Conservation (phyloP, 1,140 invertebrate genomes). For the Scaptomyza pallida region DNA sequence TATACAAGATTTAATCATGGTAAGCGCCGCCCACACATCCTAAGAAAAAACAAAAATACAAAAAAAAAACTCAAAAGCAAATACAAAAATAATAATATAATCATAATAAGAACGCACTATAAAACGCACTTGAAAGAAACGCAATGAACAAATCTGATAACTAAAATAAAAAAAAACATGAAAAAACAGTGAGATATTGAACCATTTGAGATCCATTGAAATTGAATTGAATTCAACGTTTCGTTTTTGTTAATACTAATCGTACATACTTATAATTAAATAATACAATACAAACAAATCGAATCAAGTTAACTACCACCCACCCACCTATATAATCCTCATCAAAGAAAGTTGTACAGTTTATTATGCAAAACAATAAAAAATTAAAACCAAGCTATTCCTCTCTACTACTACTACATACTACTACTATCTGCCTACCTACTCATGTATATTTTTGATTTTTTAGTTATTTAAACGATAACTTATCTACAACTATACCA, state of each 20-base stretch:
- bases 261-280: slow-evolving; percentile 42
- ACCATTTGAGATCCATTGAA: slow-evolving; percentile 22
- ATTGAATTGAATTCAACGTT: slow-evolving; percentile 46
- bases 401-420: neutral
- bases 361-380: slow-evolving; percentile 69
- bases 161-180: slow-evolving; percentile 17
- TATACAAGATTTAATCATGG: slow-evolving; percentile 81
- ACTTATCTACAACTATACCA: slow-evolving; percentile 21
- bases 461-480: slow-evolving; percentile 40
- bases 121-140: slow-evolving; percentile 53
- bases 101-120: slow-evolving; percentile 47
- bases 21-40: slow-evolving; percentile 66
- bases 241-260: slow-evolving; percentile 48
- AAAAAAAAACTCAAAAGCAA: too few species aligned
- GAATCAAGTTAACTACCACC: slow-evolving; percentile 44
- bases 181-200: slow-evolving; percentile 25
- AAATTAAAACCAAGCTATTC: slow-evolving; percentile 40
- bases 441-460: slow-evolving; percentile 8
- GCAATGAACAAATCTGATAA: slow-evolving; percentile 33
- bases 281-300: slow-evolving; percentile 47
- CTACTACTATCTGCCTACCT: slow-evolving; percentile 6
- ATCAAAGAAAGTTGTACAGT: slow-evolving; percentile 70
- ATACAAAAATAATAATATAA: slow-evolving; percentile 25
- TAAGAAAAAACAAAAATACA: slow-evolving; percentile 36
- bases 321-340: slow-evolving; percentile 43